Percentiles rank a stretch among this genome's conserved stretches.
Evolutionary conservation across 1,140 invertebrate species (phyloP).

Genomic region (Conus betulinus): DNA sequence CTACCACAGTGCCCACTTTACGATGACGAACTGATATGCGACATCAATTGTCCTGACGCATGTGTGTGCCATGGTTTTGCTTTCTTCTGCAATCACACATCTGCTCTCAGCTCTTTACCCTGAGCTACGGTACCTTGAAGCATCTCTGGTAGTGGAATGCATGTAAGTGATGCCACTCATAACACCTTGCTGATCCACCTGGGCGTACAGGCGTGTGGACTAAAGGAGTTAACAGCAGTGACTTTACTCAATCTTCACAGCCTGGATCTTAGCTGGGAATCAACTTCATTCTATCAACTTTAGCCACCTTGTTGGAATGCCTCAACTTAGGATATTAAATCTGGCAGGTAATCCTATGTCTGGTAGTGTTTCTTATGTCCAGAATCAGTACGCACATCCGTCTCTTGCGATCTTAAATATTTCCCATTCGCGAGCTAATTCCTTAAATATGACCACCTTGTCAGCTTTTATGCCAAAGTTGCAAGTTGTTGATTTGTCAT

Average conservation of each 20-base stretch:
- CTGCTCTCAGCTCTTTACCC: not conserved
- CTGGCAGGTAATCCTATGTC: not conserved
- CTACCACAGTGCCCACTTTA: constrained; percentile 33
- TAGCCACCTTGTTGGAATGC: not conserved
- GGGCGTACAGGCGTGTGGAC: not conserved
- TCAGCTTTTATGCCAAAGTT: not conserved
- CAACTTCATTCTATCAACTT: not conserved
- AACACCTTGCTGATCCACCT: constrained; percentile 36
- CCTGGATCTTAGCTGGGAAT: constrained; percentile 38
- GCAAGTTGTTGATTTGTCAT: constrained; percentile 4
- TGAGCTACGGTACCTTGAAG: constrained; percentile 25
- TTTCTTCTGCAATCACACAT: constrained; percentile 11
- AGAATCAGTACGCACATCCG: not conserved
- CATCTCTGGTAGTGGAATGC: not conserved
- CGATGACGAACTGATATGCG: constrained; percentile 39
- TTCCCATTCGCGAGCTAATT: not conserved
- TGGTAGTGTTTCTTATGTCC: not conserved
- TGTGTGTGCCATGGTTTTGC: constrained; percentile 33
- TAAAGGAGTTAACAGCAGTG: not conserved
- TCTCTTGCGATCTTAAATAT: not conserved
- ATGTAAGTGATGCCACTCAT: not conserved
- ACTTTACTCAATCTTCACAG: constrained; percentile 28
- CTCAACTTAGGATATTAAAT: not conserved
- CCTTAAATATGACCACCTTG: not conserved
- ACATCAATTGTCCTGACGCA: constrained; percentile 31